A percentile compares a stretch with the other conserved stretches of the same genome.
phyloP scores from a whole-genome alignment of 2,797 vertebrate genomes.

The Poeciliopsis gracilis region DNA sequence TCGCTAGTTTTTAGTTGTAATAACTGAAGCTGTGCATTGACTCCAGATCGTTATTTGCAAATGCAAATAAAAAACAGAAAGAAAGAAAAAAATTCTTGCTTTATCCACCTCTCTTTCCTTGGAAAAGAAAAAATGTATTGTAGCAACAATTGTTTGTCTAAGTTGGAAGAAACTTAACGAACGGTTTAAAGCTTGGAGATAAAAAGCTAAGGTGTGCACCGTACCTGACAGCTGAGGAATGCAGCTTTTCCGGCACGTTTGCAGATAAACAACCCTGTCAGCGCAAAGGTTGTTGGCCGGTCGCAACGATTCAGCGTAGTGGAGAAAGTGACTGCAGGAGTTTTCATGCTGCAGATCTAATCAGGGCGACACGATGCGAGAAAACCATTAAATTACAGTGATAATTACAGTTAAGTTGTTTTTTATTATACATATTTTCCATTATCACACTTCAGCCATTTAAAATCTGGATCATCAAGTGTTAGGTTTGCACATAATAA shows the following conservation, averaged over 20 bases:
- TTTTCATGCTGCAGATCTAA: not conserved
- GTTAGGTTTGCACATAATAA: not conserved
- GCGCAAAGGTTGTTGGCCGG: not conserved
- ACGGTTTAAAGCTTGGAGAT: not conserved
- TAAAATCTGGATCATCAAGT: not conserved
- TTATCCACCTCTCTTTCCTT: not conserved
- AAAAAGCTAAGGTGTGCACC: constrained; percentile 18
- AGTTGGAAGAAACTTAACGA: not conserved
- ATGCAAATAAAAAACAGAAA: too few relatives aligned
- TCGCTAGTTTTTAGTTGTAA: too few relatives aligned
- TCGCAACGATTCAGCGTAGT: not conserved
- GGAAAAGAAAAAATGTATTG: not conserved
- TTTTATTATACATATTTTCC: not conserved
- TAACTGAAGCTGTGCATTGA: too few relatives aligned
- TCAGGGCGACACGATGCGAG: not conserved
- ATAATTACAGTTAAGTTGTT: not conserved
- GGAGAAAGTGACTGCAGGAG: not conserved
- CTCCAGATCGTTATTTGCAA: too few relatives aligned
- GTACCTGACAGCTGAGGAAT: constrained; percentile 54
- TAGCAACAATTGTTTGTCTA: constrained; percentile 8
- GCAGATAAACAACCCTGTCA: not conserved
- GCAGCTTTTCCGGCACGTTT: constrained; percentile 36
- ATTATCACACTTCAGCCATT: not conserved
- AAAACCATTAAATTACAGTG: not conserved
- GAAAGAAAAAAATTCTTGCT: too few relatives aligned